Base-by-base conservation (phyloP, 2,113 vertebrate species). In the Oreochromis aureus region DNA sequence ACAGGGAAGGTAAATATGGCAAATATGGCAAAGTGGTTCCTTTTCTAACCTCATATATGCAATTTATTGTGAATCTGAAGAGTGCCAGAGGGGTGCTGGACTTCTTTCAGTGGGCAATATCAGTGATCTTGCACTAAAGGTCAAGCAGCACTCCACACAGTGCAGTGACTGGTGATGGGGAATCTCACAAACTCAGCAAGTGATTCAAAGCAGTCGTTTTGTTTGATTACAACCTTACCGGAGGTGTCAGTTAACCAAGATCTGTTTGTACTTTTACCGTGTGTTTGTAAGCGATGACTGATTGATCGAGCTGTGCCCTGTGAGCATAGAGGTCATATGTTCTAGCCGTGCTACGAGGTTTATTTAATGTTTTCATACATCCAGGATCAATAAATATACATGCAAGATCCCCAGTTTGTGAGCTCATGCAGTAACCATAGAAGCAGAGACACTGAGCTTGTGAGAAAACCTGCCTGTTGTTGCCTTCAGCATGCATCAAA, bases 21-120 rank as follows among this genome's bases (percentile, higher is more conserved):
- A 36, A n/a, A 36, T 69, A 59, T 18, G 59, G 30, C 30, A 63
- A 63, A 66, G 61, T 66, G 61, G 61, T 66, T 66, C 61, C 1
- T 66, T 5, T 16, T 51, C 39, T 56, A 36, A 78, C 16, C 10
- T 0, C 48, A 13, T 51, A 18, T 51, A 78, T 78, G 48, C 46
- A 78, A 78, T 51, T 53, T 30, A 78, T 53, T 30, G 44, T 12
- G 18, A 53, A 24, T 82, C 32, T 58, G 51, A 24, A 63, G 36
- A 32, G 32, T 16, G 10, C 0, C 16, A 66, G 46, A 7, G 30
- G 83, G 73, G 9, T n/a, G 30, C 4, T 10, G 27, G 83, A 36
- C 8, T 63, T 1, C 61, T 71, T 55, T 66, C 51, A 56, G 46
- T 56, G 9, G 82, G 80, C 69, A 87, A 34, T 79, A 83, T 83